These are phyloP conservation scores for Procambarus clarkii DNA, from an alignment of 1,140 invertebrate species.

Conservation along the genomic window DNA sequence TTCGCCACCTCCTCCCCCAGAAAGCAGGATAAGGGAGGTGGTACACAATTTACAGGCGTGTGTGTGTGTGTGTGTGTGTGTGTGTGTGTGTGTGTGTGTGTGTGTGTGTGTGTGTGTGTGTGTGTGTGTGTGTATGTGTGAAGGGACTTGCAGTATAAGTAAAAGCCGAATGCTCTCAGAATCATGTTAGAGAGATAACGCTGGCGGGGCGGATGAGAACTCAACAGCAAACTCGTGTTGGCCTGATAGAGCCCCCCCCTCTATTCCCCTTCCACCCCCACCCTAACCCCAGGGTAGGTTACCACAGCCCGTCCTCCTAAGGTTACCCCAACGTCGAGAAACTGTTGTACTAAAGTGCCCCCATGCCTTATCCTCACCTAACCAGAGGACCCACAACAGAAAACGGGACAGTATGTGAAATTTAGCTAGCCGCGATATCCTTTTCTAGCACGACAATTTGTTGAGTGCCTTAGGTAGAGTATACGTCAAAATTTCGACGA, in stretches of 20 bases:
- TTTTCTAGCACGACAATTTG: too few relatives aligned
- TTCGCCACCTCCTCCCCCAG: background rate
- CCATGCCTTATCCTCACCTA: background rate
- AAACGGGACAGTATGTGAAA: too few relatives aligned
- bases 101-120: too few relatives aligned
- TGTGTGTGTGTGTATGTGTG: too few relatives aligned
- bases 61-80: background rate
- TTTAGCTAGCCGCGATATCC: too few relatives aligned
- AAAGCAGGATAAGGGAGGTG: background rate
- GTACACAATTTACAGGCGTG: background rate
- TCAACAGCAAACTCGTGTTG: constrained; percentile 33
- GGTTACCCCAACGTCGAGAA: too few relatives aligned
- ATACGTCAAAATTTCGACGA: too few relatives aligned
- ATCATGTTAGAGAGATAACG: background rate
- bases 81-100: too few relatives aligned
- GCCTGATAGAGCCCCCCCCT: constrained; percentile 4
- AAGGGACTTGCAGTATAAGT: background rate
- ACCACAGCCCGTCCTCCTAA: too few relatives aligned
- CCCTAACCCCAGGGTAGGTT: background rate
- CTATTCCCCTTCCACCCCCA: background rate
- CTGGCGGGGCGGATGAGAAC: background rate
- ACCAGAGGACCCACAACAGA: background rate
- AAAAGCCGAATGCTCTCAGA: constrained; percentile 4
- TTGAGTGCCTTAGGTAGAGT: too few relatives aligned
- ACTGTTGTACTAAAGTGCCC: too few relatives aligned